A percentile compares a stretch with the other conserved stretches of the same genome.
Evolutionary conservation across 1,140 invertebrate species (phyloP).

Genomic region (roundworm (Caenorhabditis elegans)): DNA sequence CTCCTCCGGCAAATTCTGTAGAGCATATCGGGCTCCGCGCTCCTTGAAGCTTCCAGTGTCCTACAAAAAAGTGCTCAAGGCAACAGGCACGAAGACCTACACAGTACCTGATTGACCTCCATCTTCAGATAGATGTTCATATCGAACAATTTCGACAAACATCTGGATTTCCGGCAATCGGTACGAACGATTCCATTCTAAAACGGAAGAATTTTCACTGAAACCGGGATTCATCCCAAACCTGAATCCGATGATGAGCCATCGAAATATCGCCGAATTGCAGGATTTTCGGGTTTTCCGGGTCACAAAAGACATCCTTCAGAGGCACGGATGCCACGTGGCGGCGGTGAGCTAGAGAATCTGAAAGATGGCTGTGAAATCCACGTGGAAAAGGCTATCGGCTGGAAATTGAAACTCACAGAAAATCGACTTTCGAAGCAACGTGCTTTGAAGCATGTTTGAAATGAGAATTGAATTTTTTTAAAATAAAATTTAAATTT

Average conservation of each 20-base stretch:
- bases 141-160: conserved; percentile 75
- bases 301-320: conserved; percentile 79
- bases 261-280: conserved; percentile 83
- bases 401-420: too few relatives aligned
- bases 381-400: too few relatives aligned
- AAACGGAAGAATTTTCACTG: conserved; percentile 62
- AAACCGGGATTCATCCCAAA: background rate
- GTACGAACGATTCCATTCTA: conserved; percentile 79
- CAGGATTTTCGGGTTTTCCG: conserved; percentile 75
- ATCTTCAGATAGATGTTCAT: conserved; percentile 88
- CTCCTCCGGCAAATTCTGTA: conserved; percentile 73
- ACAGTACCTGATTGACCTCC: conserved; percentile 82
- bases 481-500: too few relatives aligned
- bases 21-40: conserved; percentile 80
- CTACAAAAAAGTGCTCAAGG: background rate
- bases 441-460: too few relatives aligned
- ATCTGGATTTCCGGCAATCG: conserved; percentile 72
- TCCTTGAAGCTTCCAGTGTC: conserved; percentile 88
- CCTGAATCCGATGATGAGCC: conserved; percentile 67
- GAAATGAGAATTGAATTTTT: too few relatives aligned
- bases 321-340: too few relatives aligned
- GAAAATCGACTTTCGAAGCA: too few relatives aligned
- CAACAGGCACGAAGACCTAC: background rate
- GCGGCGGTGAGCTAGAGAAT: too few relatives aligned
- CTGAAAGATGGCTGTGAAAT: too few relatives aligned